These are phyloP conservation scores for Collichthys lucidus DNA, from an alignment of 2,113 vertebrate genomes.

Conservation along the genomic window DNA sequence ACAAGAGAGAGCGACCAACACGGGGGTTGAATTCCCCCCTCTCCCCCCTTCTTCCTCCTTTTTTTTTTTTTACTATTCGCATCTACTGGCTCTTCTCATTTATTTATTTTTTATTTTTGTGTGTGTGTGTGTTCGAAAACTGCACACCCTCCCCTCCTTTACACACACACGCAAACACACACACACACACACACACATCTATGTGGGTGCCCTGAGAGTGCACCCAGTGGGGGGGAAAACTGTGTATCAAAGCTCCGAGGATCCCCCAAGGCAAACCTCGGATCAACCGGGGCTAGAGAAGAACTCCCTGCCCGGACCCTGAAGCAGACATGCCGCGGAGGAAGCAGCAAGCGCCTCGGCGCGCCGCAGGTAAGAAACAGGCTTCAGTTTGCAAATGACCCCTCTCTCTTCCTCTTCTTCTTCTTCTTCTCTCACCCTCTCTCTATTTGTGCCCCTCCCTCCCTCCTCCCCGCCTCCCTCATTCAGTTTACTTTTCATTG, in stretches of 20 bases:
- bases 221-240: conserved; percentile 80
- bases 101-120: background rate
- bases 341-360: conserved; percentile 99
- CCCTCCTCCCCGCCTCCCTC: conserved; percentile 7
- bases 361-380: conserved; percentile 93
- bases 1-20: conserved; percentile 49
- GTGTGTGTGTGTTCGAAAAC: conserved; percentile 68
- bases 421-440: background rate
- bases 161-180: conserved; percentile 46
- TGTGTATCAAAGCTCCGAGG: conserved; percentile 85
- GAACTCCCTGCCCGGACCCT: conserved; percentile 81
- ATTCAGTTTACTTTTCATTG: conserved; percentile 60
- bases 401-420: background rate
- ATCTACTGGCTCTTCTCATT: conserved; percentile 61
- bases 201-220: conserved; percentile 83
- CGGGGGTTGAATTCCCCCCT: conserved; percentile 69
- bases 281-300: conserved; percentile 85
- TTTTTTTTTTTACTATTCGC: conserved; percentile 35
- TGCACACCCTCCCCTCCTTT: conserved; percentile 46
- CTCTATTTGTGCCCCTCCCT: conserved; percentile 1
- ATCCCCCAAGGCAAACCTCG: conserved; percentile 83
- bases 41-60: background rate
- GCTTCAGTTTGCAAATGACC: conserved; percentile 47
- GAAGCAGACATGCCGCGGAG: conserved; percentile 93
- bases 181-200: conserved; percentile 72